A percentile compares a stretch with the other conserved stretches of the same genome.
Conservation (phyloP, 2,797 vertebrate species). For the Tachyglossus aculeatus region DNA sequence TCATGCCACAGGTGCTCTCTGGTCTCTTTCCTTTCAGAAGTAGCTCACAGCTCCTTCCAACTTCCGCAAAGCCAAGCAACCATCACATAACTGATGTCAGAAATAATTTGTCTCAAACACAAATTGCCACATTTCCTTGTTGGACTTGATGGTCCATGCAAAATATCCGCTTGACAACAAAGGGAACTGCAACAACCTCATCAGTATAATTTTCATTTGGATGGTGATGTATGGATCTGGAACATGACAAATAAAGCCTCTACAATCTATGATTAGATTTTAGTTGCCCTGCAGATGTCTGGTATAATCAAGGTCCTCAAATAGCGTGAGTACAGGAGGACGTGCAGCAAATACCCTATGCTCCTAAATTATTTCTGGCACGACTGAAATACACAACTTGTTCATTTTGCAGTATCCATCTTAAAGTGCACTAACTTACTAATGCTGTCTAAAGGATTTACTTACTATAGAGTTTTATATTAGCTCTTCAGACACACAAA, state of each 20-base stretch:
- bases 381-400: neutral
- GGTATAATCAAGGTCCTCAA: slow-evolving; percentile 42
- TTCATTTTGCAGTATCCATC: slow-evolving; percentile 12
- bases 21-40: slow-evolving; percentile 1
- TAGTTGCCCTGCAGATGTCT: slow-evolving; percentile 11
- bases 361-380: slow-evolving; percentile 16
- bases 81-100: neutral
- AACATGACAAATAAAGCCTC: slow-evolving; percentile 29
- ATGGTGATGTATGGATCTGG: neutral
- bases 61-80: fast-evolving
- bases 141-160: neutral
- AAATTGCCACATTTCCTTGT: neutral
- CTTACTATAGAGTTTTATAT: neutral
- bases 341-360: neutral
- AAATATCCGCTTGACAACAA: neutral
- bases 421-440: neutral
- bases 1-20: too few relatives aligned
- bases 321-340: slow-evolving; percentile 3
- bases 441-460: neutral
- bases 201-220: slow-evolving; percentile 31
- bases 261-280: slow-evolving; percentile 17
- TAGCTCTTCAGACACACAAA: too few relatives aligned
- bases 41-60: neutral
- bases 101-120: slow-evolving; percentile 16
- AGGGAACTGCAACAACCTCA: slow-evolving; percentile 17